Conservation (phyloP, 2,888 invertebrate species). For the Octonoba sinensis region DNA sequence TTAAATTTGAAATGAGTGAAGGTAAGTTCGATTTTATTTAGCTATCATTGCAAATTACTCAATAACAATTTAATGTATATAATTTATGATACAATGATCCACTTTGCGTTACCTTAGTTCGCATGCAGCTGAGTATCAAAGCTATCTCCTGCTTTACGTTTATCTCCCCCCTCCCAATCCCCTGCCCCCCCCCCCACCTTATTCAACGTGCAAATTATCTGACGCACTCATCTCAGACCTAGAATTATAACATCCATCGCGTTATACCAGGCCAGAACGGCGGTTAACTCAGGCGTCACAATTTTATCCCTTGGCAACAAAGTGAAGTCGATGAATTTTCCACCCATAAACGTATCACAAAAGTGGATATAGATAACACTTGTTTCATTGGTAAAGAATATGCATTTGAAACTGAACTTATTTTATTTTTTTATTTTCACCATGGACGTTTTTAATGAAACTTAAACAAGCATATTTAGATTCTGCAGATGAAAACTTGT, state of each 20-base stretch:
- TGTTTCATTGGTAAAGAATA: background rate
- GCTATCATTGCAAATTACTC: no score
- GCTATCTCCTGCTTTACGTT: slow-evolving; percentile 21
- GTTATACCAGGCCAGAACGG: slow-evolving; percentile 5
- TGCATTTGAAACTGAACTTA: background rate
- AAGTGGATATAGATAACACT: no score
- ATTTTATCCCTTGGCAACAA: slow-evolving; percentile 19
- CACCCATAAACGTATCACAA: no score
- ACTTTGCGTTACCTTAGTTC: no score
- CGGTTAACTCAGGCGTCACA: slow-evolving; percentile 24
- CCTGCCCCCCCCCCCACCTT: background rate
- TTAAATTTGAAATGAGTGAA: no score
- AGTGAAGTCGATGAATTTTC: background rate
- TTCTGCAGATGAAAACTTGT: no score
- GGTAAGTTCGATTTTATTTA: no score
- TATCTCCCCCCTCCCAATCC: slow-evolving; percentile 2
- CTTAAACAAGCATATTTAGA: no score
- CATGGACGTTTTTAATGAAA: no score
- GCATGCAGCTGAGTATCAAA: background rate
- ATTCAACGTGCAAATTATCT: slow-evolving; percentile 24
- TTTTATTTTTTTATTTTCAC: no score
- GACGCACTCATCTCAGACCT: background rate
- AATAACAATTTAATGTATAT: no score
- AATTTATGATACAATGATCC: no score
- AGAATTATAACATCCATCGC: slow-evolving; percentile 24